Evolutionary conservation across 2,797 vertebrate genomes (phyloP), one percentile per base, ranked within the genome.

Genomic region (Bryconaethiops microstoma): DNA sequence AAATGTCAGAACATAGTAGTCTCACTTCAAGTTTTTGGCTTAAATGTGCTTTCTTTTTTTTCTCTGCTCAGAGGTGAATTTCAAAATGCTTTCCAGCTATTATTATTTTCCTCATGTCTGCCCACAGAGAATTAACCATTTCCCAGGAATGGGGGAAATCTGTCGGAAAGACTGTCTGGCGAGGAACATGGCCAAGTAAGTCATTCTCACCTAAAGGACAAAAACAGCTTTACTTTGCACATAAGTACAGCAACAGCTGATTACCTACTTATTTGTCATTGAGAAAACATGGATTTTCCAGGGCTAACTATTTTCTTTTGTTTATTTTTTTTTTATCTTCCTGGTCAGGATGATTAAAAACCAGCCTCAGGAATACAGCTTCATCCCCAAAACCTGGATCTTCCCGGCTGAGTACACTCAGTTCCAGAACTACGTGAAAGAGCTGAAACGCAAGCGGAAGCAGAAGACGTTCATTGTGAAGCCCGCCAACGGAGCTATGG

Each of bases 131-230:
- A 99, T 99, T 94, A 99, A 99, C 95, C 98, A 99, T 94, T 99
- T 99, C 92, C 98, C 98, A 85, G 98, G 98, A 92, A 99, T 99
- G 98, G 98, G 98, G 10, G 98, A 99, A 94, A 98, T 99, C 92
- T 99, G 98, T 94, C 96, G 98, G 78, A 99, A 99, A 94, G 98
- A 99, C 95, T 99, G 98, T 91, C 93, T 99, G 79, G 97, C 97
- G 90, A 96, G 98, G 93, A 99, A 99, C 94, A 99, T 99, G 98
- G 96, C 96, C 88, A 99, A 99, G 98, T 99, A 96, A 97, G 96
- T 92, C 39, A 29, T 40, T 55, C 40, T 73, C 16, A 64, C 48
- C 7, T 48, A 45, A 29, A 54, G 23, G 55, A 67, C 5, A 60
- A 39, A 45, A 4, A n/a, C 0, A 48, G 5, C 9, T 35, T 1